A percentile compares a stretch with the other conserved stretches of the same genome.
phyloP scores from a whole-genome alignment of 2,797 vertebrate genomes.

The Anguilla marmorata region DNA sequence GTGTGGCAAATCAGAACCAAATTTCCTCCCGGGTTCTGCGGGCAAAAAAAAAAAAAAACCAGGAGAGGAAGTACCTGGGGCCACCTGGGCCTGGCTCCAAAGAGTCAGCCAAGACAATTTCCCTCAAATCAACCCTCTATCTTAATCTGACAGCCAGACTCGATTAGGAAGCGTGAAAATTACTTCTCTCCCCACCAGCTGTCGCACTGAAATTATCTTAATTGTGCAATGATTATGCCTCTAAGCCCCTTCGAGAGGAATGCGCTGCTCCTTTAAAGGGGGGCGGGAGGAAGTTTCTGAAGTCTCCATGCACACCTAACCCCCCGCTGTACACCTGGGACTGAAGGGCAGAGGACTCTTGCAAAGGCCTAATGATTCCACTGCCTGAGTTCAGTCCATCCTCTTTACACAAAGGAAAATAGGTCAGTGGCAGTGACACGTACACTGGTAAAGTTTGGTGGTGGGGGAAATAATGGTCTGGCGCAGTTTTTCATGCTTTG shows the following conservation, averaged over 20 bases:
- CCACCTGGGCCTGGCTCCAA: constrained; percentile 74
- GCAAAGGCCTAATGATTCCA: background rate
- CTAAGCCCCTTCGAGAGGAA: constrained; percentile 70
- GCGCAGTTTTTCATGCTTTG: background rate
- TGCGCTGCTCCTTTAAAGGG: constrained; percentile 50
- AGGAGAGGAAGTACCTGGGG: constrained; percentile 66
- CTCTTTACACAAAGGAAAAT: background rate
- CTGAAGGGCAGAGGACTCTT: background rate
- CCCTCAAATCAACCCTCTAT: constrained; percentile 79
- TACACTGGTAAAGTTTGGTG: background rate
- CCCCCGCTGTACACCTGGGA: background rate
- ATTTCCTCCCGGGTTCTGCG: constrained; percentile 60
- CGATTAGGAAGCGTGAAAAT: constrained; percentile 79
- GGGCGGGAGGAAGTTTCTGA: background rate
- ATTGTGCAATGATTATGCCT: constrained; percentile 83
- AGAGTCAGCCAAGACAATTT: constrained; percentile 75
- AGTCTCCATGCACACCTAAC: background rate
- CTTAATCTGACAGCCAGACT: constrained; percentile 83
- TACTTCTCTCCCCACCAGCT: constrained; percentile 81
- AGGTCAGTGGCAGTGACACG: background rate
- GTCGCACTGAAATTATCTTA: constrained; percentile 80
- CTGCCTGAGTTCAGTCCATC: background rate
- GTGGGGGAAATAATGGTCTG: background rate
- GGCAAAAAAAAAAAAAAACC: constrained; percentile 40
- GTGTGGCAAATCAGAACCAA: constrained; percentile 71